Evolutionary conservation across 2,797 vertebrate genomes (phyloP).

Genomic region (Melopsittacus undulatus): DNA sequence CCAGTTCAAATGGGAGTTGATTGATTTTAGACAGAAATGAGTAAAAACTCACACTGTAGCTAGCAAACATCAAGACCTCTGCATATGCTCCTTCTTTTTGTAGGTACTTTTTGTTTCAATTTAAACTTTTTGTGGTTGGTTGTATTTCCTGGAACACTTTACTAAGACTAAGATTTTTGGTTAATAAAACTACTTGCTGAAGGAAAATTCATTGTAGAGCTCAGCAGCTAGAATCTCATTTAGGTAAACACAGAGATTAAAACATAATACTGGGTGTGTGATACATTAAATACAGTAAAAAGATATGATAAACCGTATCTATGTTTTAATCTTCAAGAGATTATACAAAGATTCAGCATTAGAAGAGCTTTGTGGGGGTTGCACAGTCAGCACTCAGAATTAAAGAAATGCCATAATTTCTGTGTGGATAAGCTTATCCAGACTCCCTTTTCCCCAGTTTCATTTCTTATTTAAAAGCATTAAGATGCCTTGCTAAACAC

Average conservation of each 20-base stretch:
- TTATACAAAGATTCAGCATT: not conserved
- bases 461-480: not conserved
- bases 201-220: fast-evolving
- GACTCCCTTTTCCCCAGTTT: not conserved
- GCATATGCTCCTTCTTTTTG: not conserved
- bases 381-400: not conserved
- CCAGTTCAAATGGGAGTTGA: not conserved
- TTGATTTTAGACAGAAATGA: not conserved
- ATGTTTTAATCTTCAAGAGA: not conserved
- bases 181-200: not conserved
- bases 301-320: not conserved
- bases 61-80: not conserved
- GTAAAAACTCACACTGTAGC: not conserved
- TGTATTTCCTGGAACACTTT: not conserved
- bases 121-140: not conserved
- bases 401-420: not conserved
- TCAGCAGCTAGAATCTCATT: not conserved
- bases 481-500: not conserved
- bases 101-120: not conserved
- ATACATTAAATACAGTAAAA: not conserved
- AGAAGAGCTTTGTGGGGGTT: not conserved
- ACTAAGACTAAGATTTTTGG: not conserved
- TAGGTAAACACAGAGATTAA: not conserved
- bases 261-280: not conserved
- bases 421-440: not conserved